Conservation (phyloP, 2,113 vertebrate genomes). For the Gobiocypris rarus region DNA sequence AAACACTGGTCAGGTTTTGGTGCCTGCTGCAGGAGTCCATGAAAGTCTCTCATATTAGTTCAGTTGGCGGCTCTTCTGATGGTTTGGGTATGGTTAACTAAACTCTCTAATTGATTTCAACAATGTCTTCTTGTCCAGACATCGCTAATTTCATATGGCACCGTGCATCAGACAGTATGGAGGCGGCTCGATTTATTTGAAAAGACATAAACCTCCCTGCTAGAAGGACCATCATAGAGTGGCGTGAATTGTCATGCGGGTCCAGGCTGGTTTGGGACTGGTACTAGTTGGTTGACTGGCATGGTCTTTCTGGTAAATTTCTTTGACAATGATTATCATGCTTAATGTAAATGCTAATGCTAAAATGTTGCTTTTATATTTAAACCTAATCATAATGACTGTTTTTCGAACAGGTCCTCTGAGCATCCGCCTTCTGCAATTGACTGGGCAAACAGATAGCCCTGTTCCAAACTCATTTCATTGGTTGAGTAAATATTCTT, state of each 20-base stretch:
- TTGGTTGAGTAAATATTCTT: background rate
- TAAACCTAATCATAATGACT: background rate
- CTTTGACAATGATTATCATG: background rate
- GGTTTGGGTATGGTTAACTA: slow-evolving; percentile 40
- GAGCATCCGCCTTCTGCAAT: background rate
- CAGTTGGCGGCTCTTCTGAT: slow-evolving; percentile 48
- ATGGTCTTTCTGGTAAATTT: background rate
- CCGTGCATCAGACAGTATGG: slow-evolving; percentile 51
- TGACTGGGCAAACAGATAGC: background rate
- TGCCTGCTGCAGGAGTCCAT: slow-evolving; percentile 51
- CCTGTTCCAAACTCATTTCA: background rate
- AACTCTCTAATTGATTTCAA: slow-evolving; percentile 56
- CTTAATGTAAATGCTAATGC: no score
- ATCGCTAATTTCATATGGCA: slow-evolving; percentile 55
- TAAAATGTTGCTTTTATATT: background rate
- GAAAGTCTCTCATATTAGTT: slow-evolving; percentile 40
- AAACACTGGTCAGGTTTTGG: slow-evolving; percentile 62
- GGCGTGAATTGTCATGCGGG: background rate
- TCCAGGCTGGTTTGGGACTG: background rate
- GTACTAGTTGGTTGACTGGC: background rate
- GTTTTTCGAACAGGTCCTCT: background rate
- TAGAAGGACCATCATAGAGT: background rate
- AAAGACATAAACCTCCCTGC: slow-evolving; percentile 12
- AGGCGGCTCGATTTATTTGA: slow-evolving; percentile 37
- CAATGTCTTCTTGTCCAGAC: slow-evolving; percentile 50